Conservation (phyloP, 2,113 vertebrate genomes). For the Scomber colias region DNA sequence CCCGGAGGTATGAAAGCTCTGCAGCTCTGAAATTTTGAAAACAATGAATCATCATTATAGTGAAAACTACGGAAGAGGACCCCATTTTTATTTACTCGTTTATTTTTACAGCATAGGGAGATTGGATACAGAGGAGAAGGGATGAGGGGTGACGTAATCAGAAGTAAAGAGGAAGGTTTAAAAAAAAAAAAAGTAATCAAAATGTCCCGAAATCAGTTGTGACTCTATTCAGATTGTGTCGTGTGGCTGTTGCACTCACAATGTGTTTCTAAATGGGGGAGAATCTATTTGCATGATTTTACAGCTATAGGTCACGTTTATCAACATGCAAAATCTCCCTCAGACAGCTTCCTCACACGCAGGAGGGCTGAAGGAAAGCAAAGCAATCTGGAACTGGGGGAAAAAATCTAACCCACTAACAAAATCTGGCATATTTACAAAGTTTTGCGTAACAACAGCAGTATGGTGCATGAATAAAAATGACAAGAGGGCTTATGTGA, state of each 20-base stretch:
- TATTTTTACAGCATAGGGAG: background rate
- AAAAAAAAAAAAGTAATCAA: background rate
- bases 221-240: background rate
- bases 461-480: slow-evolving; percentile 34
- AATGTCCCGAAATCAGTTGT: background rate
- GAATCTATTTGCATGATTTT: slow-evolving; percentile 34
- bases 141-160: slow-evolving; percentile 1
- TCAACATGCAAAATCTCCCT: slow-evolving; percentile 14
- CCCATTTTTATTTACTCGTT: slow-evolving; percentile 1
- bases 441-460: slow-evolving; percentile 39
- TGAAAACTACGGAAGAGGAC: background rate
- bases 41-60: slow-evolving; percentile 43
- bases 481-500: slow-evolving; percentile 52
- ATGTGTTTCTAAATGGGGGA: slow-evolving; percentile 13
- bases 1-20: slow-evolving; percentile 12
- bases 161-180: background rate
- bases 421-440: slow-evolving; percentile 50
- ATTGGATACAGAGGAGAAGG: background rate
- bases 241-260: background rate
- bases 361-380: slow-evolving; percentile 13
- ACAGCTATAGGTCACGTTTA: slow-evolving; percentile 15
- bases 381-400: slow-evolving; percentile 23
- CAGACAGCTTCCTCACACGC: slow-evolving; percentile 17
- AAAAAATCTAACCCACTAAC: slow-evolving; percentile 5
- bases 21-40: slow-evolving; percentile 33